Evolutionary conservation across 23 tunicate species (phyloP).

Genomic region (Oikopleura albicans): DNA sequence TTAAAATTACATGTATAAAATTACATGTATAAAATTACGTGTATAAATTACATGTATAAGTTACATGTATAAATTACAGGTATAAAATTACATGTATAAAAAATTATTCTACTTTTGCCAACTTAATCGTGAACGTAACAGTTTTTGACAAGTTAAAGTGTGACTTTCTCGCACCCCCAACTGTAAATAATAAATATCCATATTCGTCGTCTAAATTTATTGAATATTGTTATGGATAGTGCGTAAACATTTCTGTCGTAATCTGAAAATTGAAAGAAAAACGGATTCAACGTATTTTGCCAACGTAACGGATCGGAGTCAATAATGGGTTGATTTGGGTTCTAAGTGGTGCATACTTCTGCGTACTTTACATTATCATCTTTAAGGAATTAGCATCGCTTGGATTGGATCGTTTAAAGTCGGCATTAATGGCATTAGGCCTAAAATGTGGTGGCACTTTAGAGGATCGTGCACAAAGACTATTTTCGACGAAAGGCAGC

Average conservation of each 20-base stretch:
- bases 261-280: no score
- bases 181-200: not conserved
- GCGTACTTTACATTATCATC: not conserved
- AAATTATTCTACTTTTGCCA: no score
- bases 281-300: no score
- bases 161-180: no score
- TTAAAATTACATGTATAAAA: not conserved
- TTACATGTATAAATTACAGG: not conserved
- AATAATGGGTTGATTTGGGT: no score
- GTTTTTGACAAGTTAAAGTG: no score
- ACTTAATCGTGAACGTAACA: no score
- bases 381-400: slow-evolving; percentile 54
- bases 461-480: slow-evolving; percentile 57
- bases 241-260: not conserved
- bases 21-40: not conserved
- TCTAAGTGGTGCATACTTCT: no score
- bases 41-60: no score
- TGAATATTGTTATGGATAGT: no score
- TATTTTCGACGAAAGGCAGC: slow-evolving; percentile 45
- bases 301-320: no score
- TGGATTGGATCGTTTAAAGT: slow-evolving; percentile 80
- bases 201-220: not conserved
- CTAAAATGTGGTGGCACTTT: slow-evolving; percentile 96
- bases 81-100: not conserved
- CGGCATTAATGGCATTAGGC: slow-evolving; percentile 77